phyloP scores from a whole-genome alignment of 2,888 invertebrate genomes.

The Parelbella ahira region DNA sequence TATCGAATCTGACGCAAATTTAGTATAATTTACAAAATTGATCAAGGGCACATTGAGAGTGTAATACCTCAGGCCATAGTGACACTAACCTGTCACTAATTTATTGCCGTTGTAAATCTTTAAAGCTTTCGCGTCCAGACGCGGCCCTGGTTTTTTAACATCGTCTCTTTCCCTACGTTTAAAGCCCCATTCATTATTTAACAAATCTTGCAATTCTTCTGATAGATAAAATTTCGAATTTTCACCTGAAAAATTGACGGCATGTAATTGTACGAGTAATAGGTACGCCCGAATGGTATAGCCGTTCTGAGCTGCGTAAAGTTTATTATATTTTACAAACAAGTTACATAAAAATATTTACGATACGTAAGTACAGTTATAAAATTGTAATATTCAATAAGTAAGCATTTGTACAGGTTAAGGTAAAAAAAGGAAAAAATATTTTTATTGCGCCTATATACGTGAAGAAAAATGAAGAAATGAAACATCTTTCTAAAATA shows the following conservation, averaged over 20 bases:
- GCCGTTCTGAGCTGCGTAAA: conserved; percentile 38
- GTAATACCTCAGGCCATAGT: conserved; percentile 59
- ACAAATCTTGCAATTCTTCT: conserved; percentile 79
- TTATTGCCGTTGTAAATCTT: conserved; percentile 74
- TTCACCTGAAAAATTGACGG: conserved; percentile 78
- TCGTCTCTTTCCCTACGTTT: conserved; percentile 93
- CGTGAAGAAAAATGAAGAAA: conserved; percentile 45
- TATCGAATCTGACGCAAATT: conserved; percentile 39
- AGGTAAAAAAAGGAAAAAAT: too few species aligned
- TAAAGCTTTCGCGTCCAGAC: conserved; percentile 84
- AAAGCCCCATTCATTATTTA: conserved; percentile 88
- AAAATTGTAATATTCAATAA: too few species aligned
- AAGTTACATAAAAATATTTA: too few species aligned
- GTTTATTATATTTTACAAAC: too few species aligned
- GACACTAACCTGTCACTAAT: conserved; percentile 79
- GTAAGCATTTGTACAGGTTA: too few species aligned
- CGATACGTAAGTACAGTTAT: too few species aligned
- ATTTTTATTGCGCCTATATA: conserved; percentile 12
- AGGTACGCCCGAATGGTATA: conserved; percentile 37
- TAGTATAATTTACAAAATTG: conserved; percentile 39
- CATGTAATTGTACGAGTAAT: conserved; percentile 60
- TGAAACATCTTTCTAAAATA: conserved; percentile 38
- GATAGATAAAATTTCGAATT: conserved; percentile 67
- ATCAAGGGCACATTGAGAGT: conserved; percentile 61
- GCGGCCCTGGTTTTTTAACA: conserved; percentile 97